Conservation (phyloP, 1,140 invertebrate species). For the Globodera rostochiensis region DNA sequence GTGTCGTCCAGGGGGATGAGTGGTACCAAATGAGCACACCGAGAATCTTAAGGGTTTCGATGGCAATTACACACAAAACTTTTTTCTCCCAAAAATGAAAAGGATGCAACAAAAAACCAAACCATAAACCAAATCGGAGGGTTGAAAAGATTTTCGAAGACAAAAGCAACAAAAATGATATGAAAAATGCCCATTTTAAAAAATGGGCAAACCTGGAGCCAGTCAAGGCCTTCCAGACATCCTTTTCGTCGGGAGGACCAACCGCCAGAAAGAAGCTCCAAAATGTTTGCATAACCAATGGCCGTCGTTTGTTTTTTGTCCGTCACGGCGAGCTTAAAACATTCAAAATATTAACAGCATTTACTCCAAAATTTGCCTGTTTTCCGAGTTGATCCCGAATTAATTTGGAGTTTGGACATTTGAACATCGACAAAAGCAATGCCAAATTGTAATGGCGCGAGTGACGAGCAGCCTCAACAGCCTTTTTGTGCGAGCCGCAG, state of each 20-base stretch:
- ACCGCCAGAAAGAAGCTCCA: constrained; percentile 18
- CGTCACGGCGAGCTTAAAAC: constrained; percentile 11
- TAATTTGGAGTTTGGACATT: background rate
- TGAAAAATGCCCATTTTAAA: background rate
- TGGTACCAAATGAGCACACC: constrained; percentile 29
- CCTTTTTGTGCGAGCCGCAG: constrained; percentile 10
- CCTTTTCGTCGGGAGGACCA: background rate
- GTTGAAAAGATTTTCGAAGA: too few relatives aligned
- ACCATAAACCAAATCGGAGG: too few relatives aligned
- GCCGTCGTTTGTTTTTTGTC: background rate
- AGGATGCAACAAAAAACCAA: background rate
- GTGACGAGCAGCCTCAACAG: background rate
- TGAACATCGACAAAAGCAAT: constrained; percentile 15
- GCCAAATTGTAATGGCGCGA: constrained; percentile 21
- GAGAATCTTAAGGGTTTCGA: background rate
- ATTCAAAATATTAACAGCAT: background rate
- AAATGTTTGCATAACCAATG: constrained; percentile 12
- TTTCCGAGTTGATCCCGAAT: constrained; percentile 10
- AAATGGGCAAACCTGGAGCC: background rate
- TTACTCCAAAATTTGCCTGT: constrained; percentile 15
- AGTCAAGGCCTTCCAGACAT: constrained; percentile 26
- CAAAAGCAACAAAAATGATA: too few relatives aligned
- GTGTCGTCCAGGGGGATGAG: constrained; percentile 19
- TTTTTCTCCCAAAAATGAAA: background rate
- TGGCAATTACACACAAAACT: background rate